phyloP scores from a whole-genome alignment of 1,140 invertebrate species.

The Contarinia nasturtii region DNA sequence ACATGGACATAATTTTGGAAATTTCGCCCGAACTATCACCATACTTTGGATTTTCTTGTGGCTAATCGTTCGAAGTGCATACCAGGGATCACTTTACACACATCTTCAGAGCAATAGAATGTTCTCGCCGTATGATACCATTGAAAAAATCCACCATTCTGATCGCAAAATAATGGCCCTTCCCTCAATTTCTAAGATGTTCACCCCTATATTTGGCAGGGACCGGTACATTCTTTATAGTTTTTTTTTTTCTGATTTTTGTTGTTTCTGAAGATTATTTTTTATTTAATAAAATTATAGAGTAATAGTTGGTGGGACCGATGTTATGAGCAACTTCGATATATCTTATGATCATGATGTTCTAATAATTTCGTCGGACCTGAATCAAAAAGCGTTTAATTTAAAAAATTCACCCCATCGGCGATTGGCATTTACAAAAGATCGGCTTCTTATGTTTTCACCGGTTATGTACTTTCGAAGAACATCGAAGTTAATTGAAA shows the following conservation, averaged over 20 bases:
- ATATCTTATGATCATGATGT: too few species aligned
- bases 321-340: too few species aligned
- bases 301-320: too few species aligned
- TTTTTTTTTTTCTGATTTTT: not conserved
- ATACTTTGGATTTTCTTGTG: not conserved
- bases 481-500: not conserved
- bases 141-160: not conserved
- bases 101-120: not conserved
- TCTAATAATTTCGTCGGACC: not conserved
- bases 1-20: not conserved
- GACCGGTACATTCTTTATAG: not conserved
- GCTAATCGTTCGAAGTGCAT: not conserved
- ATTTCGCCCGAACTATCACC: not conserved
- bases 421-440: not conserved
- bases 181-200: not conserved
- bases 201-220: not conserved
- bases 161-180: not conserved
- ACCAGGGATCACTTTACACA: not conserved
- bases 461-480: not conserved
- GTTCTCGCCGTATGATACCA: not conserved
- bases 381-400: not conserved
- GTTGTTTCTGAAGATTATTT: not conserved
- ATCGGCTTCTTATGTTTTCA: not conserved
- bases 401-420: not conserved
- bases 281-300: too few species aligned